phyloP scores from a whole-genome alignment of 2,113 vertebrate genomes.

The Lycocorax pyrrhopterus region DNA sequence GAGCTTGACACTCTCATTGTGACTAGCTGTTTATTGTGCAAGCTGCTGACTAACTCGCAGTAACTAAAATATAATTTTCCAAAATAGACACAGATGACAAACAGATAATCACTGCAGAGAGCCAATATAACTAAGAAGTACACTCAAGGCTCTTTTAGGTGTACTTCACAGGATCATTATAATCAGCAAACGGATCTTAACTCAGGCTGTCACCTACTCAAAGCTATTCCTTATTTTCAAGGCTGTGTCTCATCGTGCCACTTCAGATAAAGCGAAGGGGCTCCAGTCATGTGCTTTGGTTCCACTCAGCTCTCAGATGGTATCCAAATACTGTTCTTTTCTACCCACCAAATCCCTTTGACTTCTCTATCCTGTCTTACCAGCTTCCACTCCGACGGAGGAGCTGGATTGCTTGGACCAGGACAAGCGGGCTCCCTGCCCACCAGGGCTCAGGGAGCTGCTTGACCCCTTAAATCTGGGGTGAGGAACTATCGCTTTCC shows the following conservation, averaged over 20 bases:
- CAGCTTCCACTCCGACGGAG: not conserved
- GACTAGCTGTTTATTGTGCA: constrained; percentile 40
- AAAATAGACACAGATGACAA: constrained; percentile 67
- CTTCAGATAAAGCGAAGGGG: constrained; percentile 28
- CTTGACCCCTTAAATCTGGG: not conserved
- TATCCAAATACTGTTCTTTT: not conserved
- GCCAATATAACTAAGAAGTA: constrained; percentile 25
- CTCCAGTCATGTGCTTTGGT: constrained; percentile 30
- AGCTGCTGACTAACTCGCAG: constrained; percentile 46
- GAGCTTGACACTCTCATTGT: constrained; percentile 29
- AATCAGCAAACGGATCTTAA: constrained; percentile 67
- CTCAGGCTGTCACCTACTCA: constrained; percentile 48
- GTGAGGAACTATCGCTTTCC: not conserved
- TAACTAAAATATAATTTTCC: constrained; percentile 62
- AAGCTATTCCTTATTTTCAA: constrained; percentile 65
- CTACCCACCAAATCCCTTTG: not conserved
- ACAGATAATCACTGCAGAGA: constrained; percentile 46
- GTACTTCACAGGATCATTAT: constrained; percentile 68
- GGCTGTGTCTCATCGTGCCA: not conserved
- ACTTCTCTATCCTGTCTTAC: not conserved
- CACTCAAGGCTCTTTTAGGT: constrained; percentile 56
- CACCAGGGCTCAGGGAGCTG: not conserved
- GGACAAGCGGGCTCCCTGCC: accelerated
- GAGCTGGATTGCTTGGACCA: not conserved
- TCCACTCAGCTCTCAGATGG: not conserved